These are phyloP conservation scores for Hemicordylus capensis DNA, from an alignment of 2,113 vertebrate species.

Conservation along the genomic window DNA sequence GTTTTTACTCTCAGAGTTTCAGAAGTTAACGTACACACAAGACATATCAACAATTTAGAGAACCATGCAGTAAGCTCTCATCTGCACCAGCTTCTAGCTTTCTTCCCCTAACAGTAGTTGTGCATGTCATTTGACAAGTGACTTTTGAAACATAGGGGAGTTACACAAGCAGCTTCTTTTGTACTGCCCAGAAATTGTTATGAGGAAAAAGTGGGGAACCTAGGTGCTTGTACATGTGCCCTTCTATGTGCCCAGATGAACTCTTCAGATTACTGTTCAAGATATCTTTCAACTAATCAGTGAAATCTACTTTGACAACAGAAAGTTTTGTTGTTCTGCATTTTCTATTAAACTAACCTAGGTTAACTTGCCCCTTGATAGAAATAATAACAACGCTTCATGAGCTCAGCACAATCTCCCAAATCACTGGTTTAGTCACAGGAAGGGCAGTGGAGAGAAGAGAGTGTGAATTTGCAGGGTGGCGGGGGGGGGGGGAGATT, in stretches of 20 bases:
- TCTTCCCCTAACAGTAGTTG: neutral
- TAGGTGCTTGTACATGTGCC: neutral
- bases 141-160: neutral
- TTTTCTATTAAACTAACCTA: neutral
- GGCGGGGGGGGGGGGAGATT: neutral
- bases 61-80: neutral
- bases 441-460: neutral
- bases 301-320: neutral
- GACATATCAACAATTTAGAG: neutral
- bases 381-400: neutral
- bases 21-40: neutral
- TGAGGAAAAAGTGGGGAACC: neutral
- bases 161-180: neutral
- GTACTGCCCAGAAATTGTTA: neutral
- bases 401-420: neutral
- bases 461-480: neutral
- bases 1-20: neutral
- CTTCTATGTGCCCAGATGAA: neutral
- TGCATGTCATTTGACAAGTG: neutral
- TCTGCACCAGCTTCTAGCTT: too few species aligned
- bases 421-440: neutral
- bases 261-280: neutral
- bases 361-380: neutral
- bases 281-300: neutral
- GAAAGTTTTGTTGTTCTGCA: neutral